phyloP scores from a whole-genome alignment of 2,797 vertebrate genomes.

The Gymnoscopelus braueri region DNA sequence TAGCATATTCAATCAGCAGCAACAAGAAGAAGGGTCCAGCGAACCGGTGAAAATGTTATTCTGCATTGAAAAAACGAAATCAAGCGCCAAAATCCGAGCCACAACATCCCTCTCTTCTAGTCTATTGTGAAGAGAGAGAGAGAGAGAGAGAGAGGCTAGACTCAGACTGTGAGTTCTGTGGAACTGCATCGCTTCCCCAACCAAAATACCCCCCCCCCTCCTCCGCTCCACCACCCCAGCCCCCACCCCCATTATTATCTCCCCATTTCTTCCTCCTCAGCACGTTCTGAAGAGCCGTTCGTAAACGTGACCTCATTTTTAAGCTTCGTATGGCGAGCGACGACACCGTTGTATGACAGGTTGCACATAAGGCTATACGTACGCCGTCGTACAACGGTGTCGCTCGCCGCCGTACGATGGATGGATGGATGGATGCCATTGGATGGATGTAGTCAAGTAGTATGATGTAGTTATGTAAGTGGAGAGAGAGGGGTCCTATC shows the following conservation, averaged over 20 bases:
- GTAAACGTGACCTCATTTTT: constrained; percentile 46
- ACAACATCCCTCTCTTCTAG: constrained; percentile 56
- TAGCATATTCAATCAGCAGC: not conserved
- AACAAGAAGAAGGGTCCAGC: not conserved
- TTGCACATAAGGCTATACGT: no score
- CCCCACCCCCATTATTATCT: no score
- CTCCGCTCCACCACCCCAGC: not conserved
- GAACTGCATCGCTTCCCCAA: no score
- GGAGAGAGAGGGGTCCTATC: no score
- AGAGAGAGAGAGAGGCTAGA: not conserved
- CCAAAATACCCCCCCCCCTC: not conserved
- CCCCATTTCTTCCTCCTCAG: no score
- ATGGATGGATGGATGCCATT: no score
- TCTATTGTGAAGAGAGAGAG: constrained; percentile 49
- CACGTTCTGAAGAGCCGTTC: no score
- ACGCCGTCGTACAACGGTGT: no score
- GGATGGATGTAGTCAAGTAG: no score
- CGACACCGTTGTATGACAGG: no score
- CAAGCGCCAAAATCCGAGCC: constrained; percentile 53
- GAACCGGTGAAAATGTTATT: constrained; percentile 12
- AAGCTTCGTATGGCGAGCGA: constrained; percentile 19
- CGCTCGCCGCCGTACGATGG: no score
- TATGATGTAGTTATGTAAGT: no score
- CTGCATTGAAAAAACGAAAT: constrained; percentile 67
- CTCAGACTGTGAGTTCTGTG: not conserved